These are phyloP conservation scores for Xiphydria camelus DNA, from an alignment of 2,888 invertebrate species.

Conservation along the genomic window DNA sequence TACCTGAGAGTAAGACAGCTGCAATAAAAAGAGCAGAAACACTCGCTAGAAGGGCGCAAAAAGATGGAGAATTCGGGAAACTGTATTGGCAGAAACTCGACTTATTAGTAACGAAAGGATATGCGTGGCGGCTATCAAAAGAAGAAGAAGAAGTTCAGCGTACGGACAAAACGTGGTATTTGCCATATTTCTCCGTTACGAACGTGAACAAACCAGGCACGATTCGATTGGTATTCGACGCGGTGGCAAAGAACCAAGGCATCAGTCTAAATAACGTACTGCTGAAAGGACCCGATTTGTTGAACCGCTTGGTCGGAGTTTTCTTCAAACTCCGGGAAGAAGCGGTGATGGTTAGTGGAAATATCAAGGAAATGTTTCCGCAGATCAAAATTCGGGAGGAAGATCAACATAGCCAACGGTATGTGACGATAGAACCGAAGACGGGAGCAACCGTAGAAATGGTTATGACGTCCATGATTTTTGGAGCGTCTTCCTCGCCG, in stretches of 20 bases:
- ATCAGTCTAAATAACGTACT: background rate
- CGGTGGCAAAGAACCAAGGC: background rate
- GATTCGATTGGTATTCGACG: background rate
- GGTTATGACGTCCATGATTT: constrained; percentile 24
- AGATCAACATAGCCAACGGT: constrained; percentile 28
- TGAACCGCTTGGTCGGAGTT: constrained; percentile 37
- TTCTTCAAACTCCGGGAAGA: constrained; percentile 41
- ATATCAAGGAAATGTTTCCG: constrained; percentile 38
- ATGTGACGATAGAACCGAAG: constrained; percentile 1
- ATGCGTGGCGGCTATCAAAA: constrained; percentile 20
- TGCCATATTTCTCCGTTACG: constrained; percentile 7
- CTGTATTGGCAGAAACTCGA: constrained; percentile 20
- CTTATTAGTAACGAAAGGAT: constrained; percentile 26
- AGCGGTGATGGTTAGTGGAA: constrained; percentile 35
- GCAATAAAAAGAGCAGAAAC: constrained; percentile 21
- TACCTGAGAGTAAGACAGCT: constrained; percentile 28
- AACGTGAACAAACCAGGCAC: constrained; percentile 9
- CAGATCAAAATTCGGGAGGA: constrained; percentile 26
- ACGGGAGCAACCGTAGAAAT: constrained; percentile 7
- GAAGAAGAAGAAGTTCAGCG: too few species aligned
- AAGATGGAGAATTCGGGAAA: constrained; percentile 15
- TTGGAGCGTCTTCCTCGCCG: constrained; percentile 18
- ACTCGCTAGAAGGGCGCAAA: constrained; percentile 25
- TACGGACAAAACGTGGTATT: constrained; percentile 6
- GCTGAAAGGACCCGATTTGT: constrained; percentile 37